These are phyloP conservation scores for Siphonodentalium dalli DNA, from an alignment of 2,888 invertebrate genomes.

Conservation along the genomic window DNA sequence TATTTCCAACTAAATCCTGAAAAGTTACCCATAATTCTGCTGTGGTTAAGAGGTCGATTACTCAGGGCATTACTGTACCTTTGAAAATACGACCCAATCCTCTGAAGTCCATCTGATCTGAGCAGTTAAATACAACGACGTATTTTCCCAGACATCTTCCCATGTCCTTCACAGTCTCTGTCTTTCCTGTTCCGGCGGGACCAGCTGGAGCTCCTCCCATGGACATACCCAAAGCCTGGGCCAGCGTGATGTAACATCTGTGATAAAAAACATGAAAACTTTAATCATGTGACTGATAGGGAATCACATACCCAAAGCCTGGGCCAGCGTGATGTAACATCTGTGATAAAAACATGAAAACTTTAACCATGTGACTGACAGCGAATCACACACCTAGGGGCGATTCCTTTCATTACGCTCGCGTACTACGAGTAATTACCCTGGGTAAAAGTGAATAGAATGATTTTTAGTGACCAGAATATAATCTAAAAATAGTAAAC, in stretches of 20 bases:
- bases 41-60: too few relatives aligned
- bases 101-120: constrained; percentile 67
- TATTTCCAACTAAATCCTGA: too few relatives aligned
- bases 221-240: constrained; percentile 93
- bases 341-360: constrained; percentile 67
- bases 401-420: too few relatives aligned
- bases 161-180: constrained; percentile 66
- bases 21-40: too few relatives aligned
- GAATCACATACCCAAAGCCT: constrained; percentile 93
- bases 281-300: not conserved
- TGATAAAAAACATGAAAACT: constrained; percentile 3
- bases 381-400: too few relatives aligned
- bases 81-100: constrained; percentile 66
- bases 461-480: too few relatives aligned
- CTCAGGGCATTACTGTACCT: constrained; percentile 43
- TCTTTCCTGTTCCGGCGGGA: constrained; percentile 88
- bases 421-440: too few relatives aligned
- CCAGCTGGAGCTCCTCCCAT: constrained; percentile 98
- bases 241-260: constrained; percentile 95
- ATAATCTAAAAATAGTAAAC: too few relatives aligned
- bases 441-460: too few relatives aligned
- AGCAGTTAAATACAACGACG: constrained; percentile 67
- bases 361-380: not conserved
- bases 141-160: constrained; percentile 66
- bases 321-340: constrained; percentile 95